Evolutionary conservation across 2,113 vertebrate genomes (phyloP).

Genomic region (Desmodus rotundus): DNA sequence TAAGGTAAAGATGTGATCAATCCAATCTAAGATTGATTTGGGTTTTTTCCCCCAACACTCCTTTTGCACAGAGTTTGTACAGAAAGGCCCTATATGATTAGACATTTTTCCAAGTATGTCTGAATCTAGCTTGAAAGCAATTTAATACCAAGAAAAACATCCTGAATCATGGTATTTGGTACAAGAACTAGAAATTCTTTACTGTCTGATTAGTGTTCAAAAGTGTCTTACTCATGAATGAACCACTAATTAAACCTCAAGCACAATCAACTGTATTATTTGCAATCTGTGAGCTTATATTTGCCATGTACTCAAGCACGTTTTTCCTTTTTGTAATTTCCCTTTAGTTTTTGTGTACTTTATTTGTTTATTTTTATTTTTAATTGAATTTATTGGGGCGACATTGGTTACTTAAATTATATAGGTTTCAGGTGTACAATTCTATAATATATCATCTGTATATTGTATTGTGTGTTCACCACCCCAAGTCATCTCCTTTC

Average conservation of each 20-base stretch:
- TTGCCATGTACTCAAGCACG: neutral
- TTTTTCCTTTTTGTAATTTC: no score
- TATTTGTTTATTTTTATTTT: neutral
- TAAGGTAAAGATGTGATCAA: neutral
- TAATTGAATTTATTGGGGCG: neutral
- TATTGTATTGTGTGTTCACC: neutral
- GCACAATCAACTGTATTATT: constrained; percentile 24
- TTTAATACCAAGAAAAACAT: constrained; percentile 34
- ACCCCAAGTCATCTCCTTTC: neutral
- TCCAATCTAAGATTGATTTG: neutral
- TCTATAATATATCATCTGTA: neutral
- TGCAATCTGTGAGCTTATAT: constrained; percentile 25
- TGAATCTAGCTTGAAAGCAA: neutral
- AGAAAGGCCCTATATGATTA: neutral
- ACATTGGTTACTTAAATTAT: neutral
- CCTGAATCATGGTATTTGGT: neutral
- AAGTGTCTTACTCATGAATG: constrained; percentile 30
- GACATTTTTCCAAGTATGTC: neutral
- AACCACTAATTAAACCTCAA: neutral
- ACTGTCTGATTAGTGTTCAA: neutral
- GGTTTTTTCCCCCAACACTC: neutral
- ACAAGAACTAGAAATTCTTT: constrained; percentile 19
- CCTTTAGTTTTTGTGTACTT: no score
- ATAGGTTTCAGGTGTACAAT: neutral
- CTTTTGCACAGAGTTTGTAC: neutral